Evolutionary conservation across 2,888 invertebrate species (phyloP).

Genomic region (Hybos culiciformis): DNA sequence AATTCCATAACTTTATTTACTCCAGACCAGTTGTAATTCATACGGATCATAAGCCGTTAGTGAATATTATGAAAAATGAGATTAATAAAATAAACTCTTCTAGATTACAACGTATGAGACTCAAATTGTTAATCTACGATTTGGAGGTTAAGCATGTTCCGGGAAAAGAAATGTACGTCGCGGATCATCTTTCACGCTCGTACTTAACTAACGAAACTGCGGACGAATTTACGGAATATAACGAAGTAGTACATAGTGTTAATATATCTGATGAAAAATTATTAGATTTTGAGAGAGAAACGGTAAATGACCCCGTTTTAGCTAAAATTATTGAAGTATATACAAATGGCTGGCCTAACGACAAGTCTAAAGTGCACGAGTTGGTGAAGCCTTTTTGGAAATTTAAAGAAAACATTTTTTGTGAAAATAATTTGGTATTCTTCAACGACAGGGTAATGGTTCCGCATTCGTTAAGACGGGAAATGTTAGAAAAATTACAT

Average conservation of each 20-base stretch:
- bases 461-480: no score
- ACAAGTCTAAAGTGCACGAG: not conserved
- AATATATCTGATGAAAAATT: no score
- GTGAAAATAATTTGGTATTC: no score
- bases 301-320: not conserved
- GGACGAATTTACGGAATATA: not conserved
- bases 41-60: no score
- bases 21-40: no score
- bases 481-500: no score
- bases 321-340: not conserved
- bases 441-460: no score
- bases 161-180: not conserved
- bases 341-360: not conserved
- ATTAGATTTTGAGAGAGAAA: not conserved
- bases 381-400: not conserved
- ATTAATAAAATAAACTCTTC: not conserved
- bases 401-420: no score
- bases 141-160: not conserved
- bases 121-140: not conserved
- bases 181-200: not conserved
- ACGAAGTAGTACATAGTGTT: not conserved
- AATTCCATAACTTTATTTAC: not conserved
- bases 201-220: not conserved
- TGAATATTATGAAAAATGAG: no score
- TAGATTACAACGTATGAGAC: not conserved